phyloP scores from a whole-genome alignment of 2,113 vertebrate species.

The Kryptolebias marmoratus region DNA sequence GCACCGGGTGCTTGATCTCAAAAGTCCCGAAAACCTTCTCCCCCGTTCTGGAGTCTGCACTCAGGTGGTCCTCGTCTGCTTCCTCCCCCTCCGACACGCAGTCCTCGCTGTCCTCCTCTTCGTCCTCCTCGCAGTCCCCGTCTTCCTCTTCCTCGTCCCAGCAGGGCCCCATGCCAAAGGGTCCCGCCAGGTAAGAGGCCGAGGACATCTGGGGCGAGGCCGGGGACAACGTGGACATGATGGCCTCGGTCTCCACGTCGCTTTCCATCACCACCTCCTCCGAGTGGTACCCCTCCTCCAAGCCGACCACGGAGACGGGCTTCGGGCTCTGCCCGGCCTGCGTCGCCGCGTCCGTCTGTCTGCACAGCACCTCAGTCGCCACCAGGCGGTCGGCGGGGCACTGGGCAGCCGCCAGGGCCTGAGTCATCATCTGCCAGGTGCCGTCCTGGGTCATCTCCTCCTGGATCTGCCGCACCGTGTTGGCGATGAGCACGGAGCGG shows the following conservation, averaged over 20 bases:
- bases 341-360: slow-evolving; percentile 80
- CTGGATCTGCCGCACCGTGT: slow-evolving; percentile 97
- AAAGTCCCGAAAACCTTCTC: slow-evolving; percentile 96
- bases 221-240: slow-evolving; percentile 71
- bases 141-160: slow-evolving; percentile 87
- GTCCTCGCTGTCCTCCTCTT: slow-evolving; percentile 85
- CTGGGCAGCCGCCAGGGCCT: slow-evolving; percentile 81
- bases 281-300: slow-evolving; percentile 78
- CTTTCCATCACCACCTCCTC: slow-evolving; percentile 85
- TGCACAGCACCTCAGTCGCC: slow-evolving; percentile 93
- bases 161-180: slow-evolving; percentile 80
- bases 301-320: slow-evolving; percentile 72
- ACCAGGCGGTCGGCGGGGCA: slow-evolving; percentile 88
- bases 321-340: slow-evolving; percentile 82
- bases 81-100: slow-evolving; percentile 82
- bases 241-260: slow-evolving; percentile 77
- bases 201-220: slow-evolving; percentile 71
- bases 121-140: slow-evolving; percentile 81
- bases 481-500: slow-evolving; percentile 96
- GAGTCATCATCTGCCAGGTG: slow-evolving; percentile 86
- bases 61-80: slow-evolving; percentile 60
- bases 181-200: slow-evolving; percentile 73
- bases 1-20: slow-evolving; percentile 87
- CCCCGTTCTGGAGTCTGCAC: slow-evolving; percentile 81
- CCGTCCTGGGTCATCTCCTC: slow-evolving; percentile 97